Conservation (phyloP, 1,140 invertebrate genomes). For the Atta cephalotes region DNA sequence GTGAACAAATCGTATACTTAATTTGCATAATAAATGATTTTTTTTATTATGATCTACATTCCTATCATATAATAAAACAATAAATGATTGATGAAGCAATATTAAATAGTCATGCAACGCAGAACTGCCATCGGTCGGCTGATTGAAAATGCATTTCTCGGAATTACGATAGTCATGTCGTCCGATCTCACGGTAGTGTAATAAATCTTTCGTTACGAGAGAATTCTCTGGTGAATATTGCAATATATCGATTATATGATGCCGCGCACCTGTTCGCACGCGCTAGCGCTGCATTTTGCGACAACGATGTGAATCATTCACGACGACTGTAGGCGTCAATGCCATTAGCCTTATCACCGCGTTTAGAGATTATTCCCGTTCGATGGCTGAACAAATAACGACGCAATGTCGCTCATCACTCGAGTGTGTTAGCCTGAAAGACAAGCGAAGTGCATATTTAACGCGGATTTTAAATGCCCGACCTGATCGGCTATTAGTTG, state of each 20-base stretch:
- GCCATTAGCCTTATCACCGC: conserved; percentile 62
- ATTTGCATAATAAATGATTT: neutral
- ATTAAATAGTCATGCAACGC: conserved; percentile 1
- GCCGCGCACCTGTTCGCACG: conserved; percentile 31
- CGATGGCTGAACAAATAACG: conserved; percentile 64
- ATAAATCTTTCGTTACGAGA: conserved; percentile 45
- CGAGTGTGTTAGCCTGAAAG: conserved; percentile 23
- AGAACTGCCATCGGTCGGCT: conserved; percentile 18
- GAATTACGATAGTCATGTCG: conserved; percentile 25
- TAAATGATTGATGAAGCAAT: conserved; percentile 27
- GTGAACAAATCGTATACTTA: neutral
- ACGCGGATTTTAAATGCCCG: neutral
- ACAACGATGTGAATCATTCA: conserved; percentile 56
- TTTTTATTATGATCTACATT: neutral
- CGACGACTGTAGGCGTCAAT: conserved; percentile 61
- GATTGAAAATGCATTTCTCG: conserved; percentile 47
- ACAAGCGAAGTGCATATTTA: conserved; percentile 17
- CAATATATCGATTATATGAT: conserved; percentile 19
- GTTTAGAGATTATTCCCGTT: conserved; percentile 69
- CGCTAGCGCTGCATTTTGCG: conserved; percentile 11
- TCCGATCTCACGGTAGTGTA: conserved; percentile 22
- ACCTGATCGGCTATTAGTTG: neutral
- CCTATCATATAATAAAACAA: neutral
- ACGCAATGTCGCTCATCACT: neutral
- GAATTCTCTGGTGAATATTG: conserved; percentile 44